These are phyloP conservation scores for Drosophila micromelanica DNA, from an alignment of 1,140 invertebrate species.

Conservation along the genomic window DNA sequence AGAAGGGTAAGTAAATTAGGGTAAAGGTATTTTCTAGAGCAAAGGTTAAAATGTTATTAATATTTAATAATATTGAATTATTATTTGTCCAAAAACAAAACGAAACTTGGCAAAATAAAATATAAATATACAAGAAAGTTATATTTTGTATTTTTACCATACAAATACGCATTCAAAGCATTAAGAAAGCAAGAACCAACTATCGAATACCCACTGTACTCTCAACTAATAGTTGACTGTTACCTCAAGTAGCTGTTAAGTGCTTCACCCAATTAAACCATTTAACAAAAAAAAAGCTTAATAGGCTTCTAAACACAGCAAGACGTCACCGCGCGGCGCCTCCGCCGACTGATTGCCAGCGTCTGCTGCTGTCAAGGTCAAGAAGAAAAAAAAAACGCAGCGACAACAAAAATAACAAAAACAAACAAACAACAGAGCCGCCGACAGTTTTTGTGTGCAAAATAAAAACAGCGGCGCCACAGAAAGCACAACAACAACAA, in stretches of 20 bases:
- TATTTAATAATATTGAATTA: too few relatives aligned
- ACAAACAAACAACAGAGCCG: slow-evolving; percentile 26
- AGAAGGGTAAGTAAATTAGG: not conserved
- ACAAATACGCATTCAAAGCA: too few relatives aligned
- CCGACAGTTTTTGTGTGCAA: slow-evolving; percentile 79
- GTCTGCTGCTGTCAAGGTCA: slow-evolving; percentile 55
- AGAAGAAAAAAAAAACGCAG: slow-evolving; percentile 9
- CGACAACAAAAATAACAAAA: slow-evolving; percentile 9
- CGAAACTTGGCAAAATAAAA: too few relatives aligned
- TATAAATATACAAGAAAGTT: too few relatives aligned
- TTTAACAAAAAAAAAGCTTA: not conserved
- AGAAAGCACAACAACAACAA: slow-evolving; percentile 9
- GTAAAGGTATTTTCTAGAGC: not conserved
- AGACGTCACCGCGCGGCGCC: slow-evolving; percentile 1
- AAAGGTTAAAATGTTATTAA: too few relatives aligned
- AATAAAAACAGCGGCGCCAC: slow-evolving; percentile 61
- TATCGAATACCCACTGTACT: not conserved
- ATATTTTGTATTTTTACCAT: too few relatives aligned
- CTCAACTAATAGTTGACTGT: not conserved
- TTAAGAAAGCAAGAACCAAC: too few relatives aligned
- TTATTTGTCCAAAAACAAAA: too few relatives aligned
- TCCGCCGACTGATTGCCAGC: not conserved
- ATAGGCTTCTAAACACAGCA: slow-evolving; percentile 9
- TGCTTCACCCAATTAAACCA: not conserved
- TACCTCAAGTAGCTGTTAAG: not conserved